Evolutionary conservation across 2,888 invertebrate species (phyloP).

Genomic region (Lapara coniferarum): DNA sequence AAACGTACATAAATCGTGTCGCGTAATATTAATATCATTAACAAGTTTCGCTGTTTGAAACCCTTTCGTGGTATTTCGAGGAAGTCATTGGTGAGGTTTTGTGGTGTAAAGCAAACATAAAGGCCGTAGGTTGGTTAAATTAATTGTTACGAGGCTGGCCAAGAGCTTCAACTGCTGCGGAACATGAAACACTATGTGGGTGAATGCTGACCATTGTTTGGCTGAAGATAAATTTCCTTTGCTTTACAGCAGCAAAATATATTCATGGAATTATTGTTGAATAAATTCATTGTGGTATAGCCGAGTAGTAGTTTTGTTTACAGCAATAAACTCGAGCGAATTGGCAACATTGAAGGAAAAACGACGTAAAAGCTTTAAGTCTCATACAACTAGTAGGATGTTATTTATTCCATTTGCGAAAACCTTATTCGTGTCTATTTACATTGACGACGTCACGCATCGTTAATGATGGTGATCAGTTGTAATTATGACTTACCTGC

Average conservation of each 20-base stretch:
- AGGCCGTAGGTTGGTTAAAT: conserved; percentile 73
- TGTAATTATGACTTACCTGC: no score
- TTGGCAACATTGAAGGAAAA: no score
- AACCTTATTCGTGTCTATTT: no score
- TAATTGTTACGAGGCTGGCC: conserved; percentile 73
- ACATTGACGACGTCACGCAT: no score
- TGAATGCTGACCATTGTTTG: conserved; percentile 54
- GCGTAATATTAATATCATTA: conserved; percentile 14
- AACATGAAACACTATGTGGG: conserved; percentile 64
- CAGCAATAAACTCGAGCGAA: no score
- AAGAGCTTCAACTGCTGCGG: conserved; percentile 62
- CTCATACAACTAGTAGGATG: no score
- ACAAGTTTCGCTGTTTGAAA: conserved; percentile 19
- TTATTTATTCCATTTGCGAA: no score
- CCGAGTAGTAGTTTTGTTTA: no score
- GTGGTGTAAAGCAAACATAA: conserved; percentile 44
- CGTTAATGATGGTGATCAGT: no score
- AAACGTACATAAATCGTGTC: conserved; percentile 13
- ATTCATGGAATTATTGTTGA: no score
- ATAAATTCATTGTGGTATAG: no score
- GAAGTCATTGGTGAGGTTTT: conserved; percentile 40
- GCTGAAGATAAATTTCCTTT: conserved; percentile 58
- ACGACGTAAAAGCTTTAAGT: no score
- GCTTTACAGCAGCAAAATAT: conserved; percentile 40
- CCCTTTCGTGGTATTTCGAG: conserved; percentile 22